These are phyloP conservation scores for Cistogaster globosa DNA, from an alignment of 2,888 invertebrate genomes.

Conservation along the genomic window DNA sequence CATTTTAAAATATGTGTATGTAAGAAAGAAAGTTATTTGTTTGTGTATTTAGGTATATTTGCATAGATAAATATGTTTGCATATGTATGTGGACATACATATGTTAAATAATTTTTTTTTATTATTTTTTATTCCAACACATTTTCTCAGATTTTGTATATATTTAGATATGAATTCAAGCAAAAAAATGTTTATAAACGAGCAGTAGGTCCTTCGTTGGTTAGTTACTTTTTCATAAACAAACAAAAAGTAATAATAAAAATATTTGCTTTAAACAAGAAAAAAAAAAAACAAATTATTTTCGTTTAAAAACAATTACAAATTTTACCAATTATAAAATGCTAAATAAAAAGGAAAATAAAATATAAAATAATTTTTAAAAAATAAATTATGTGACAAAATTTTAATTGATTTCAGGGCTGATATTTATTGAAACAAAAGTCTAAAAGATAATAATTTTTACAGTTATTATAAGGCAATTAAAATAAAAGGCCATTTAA, in stretches of 20 bases:
- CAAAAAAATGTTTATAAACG: slow-evolving; percentile 66
- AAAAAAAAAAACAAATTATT: not conserved
- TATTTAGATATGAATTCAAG: slow-evolving; percentile 65
- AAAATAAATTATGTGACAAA: slow-evolving; percentile 45
- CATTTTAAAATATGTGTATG: not conserved
- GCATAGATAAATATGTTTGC: slow-evolving; percentile 63
- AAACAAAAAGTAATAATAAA: slow-evolving; percentile 5
- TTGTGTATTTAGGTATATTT: slow-evolving; percentile 60
- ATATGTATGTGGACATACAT: slow-evolving; percentile 44
- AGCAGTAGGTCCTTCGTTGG: slow-evolving; percentile 50
- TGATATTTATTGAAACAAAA: not conserved
- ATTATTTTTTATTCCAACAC: slow-evolving; percentile 3
- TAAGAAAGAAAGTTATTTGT: slow-evolving; percentile 10
- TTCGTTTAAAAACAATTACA: not conserved
- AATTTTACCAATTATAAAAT: not conserved
- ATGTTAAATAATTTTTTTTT: slow-evolving; percentile 35
- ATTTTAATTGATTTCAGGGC: slow-evolving; percentile 29
- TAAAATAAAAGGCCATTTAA: no score
- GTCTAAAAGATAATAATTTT: not conserved
- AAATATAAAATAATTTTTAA: not conserved
- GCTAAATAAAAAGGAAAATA: no score
- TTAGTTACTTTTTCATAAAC: slow-evolving; percentile 31
- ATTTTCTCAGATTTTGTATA: slow-evolving; percentile 1
- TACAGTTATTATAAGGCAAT: not conserved
- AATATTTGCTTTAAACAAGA: slow-evolving; percentile 30